Evolutionary conservation across 2,888 invertebrate species (phyloP), one percentile per base, ranked within the genome.

Genomic region (Chloroclystis v-ata): DNA sequence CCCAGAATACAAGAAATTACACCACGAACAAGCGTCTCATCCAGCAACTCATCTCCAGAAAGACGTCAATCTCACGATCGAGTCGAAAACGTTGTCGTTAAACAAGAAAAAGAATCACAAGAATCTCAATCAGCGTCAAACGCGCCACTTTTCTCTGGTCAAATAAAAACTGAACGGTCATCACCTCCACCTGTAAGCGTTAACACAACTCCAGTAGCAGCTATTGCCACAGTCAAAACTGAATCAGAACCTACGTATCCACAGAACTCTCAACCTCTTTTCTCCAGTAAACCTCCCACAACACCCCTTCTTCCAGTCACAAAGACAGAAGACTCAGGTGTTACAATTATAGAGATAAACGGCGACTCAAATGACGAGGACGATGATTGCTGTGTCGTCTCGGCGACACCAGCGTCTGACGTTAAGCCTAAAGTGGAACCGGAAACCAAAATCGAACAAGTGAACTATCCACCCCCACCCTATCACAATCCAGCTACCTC

Each of bases 351-450:
- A 48, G 87, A 87, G 69, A 87, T 87, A 38, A 85, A 86, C 57
- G 85, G 87, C 8, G 87, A 87, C 59, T 85, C 85, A 0, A 82
- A 84, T 54, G 86, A 86, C 30, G 86, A 87, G 60, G 87, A 86
- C 33, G 87, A 87, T 49, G 87, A 87, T 57, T 86, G 86, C 47
- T 87, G 87, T 49, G 86, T 87, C 1, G 86, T 87, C 1, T 86
- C 85, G 0, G 75, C 86, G 0, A 86, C 85, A 1, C 86, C 85
- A 1, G 84, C 86, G 1, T 76, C 82, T 1, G 83, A 84, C 46
- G 57, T 82, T 4, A 86, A 86, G 52, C 85, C 80, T 4, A 87
- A 87, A 71, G 65, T 64, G 8, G 87, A 87, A 66, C 49, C 65
- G n/a, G 29, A 63, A 1, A 28, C 10, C 20, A 49, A 24, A 11